phyloP scores from a whole-genome alignment of 1,140 invertebrate genomes.

The Tyrophagus putrescentiae region DNA sequence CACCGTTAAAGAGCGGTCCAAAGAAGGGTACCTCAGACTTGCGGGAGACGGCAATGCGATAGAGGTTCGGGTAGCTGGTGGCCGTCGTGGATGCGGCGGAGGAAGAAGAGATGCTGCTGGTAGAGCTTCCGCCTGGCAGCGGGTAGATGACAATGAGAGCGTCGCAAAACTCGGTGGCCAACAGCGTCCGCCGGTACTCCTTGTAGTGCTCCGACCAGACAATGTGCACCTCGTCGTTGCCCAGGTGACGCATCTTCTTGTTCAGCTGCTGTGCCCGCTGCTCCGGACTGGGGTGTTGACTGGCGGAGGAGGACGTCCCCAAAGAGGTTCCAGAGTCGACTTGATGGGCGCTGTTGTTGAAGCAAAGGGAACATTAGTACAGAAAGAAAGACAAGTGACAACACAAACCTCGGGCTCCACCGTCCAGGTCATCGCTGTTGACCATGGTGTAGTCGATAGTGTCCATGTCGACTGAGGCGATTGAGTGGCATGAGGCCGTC shows the following conservation, averaged over 20 bases:
- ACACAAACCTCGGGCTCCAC: neutral
- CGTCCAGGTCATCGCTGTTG: neutral
- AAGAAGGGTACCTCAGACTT: slow-evolving; percentile 83
- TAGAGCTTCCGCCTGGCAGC: too few species aligned
- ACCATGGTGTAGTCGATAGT: slow-evolving; percentile 17
- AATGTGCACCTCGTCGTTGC: slow-evolving; percentile 98
- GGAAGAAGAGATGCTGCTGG: too few species aligned
- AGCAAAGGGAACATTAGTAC: too few species aligned
- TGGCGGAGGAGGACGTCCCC: too few species aligned
- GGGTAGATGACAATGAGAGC: slow-evolving; percentile 95
- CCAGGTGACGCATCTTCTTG: slow-evolving; percentile 84
- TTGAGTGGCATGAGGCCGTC: neutral
- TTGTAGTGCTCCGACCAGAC: slow-evolving; percentile 95
- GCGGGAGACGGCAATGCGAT: slow-evolving; percentile 59
- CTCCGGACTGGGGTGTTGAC: slow-evolving; percentile 28
- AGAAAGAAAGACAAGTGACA: too few species aligned
- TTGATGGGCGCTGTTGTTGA: too few species aligned
- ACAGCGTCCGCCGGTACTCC: slow-evolving; percentile 87
- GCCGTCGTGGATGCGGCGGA: too few species aligned
- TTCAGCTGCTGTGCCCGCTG: slow-evolving; percentile 62
- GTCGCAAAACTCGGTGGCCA: slow-evolving; percentile 98
- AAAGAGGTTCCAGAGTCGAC: too few species aligned
- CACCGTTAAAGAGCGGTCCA: slow-evolving; percentile 88
- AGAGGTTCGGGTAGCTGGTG: slow-evolving; percentile 48
- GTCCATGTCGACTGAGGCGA: neutral